These are phyloP conservation scores for Leiothrix lutea DNA, from an alignment of 2,113 vertebrate genomes.

Conservation along the genomic window DNA sequence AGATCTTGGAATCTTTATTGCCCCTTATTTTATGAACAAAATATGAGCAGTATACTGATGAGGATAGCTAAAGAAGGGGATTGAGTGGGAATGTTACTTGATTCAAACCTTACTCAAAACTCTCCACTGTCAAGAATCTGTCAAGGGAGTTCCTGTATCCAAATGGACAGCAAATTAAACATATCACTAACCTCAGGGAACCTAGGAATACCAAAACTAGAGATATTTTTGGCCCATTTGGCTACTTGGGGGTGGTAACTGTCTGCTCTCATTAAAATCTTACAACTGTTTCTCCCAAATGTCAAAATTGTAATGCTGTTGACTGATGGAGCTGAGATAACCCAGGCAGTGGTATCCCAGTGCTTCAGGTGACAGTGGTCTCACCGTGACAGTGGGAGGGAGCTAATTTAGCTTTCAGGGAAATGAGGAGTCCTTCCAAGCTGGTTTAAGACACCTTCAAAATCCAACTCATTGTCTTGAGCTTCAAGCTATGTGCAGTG, in stretches of 20 bases:
- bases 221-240: conserved; percentile 38
- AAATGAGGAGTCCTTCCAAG: not conserved
- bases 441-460: not conserved
- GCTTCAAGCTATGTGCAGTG: not conserved
- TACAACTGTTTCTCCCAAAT: conserved; percentile 14
- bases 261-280: conserved; percentile 35
- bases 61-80: not conserved
- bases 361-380: not conserved
- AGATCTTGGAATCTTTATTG: not conserved
- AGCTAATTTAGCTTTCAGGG: not conserved
- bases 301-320: conserved; percentile 35
- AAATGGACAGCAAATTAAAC: conserved; percentile 65
- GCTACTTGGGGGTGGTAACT: conserved; percentile 34
- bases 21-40: not conserved
- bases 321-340: conserved; percentile 14
- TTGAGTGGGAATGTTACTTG: conserved; percentile 18
- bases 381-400: not conserved
- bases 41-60: not conserved
- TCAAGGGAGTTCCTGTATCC: conserved; percentile 59
- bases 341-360: not conserved
- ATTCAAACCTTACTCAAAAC: not conserved
- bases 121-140: conserved; percentile 41
- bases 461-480: not conserved
- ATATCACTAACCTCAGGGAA: conserved; percentile 50
- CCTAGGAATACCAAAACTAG: conserved; percentile 48